Conservation (phyloP, 1,140 invertebrate genomes). For the Pseudomyrmex flavicornis region DNA sequence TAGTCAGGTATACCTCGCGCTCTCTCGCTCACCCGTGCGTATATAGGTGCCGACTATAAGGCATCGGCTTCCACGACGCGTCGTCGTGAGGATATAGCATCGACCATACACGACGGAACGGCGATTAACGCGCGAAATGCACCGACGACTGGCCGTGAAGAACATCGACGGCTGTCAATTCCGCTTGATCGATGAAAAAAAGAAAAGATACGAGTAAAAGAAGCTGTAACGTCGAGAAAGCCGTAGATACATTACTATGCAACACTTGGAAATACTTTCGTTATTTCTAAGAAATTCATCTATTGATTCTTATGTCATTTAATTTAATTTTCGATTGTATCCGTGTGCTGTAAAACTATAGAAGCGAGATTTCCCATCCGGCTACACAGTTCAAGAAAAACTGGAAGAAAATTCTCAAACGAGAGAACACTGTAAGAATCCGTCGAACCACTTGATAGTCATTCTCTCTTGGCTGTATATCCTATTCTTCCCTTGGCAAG, state of each 20-base stretch:
- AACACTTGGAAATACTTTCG: too few relatives aligned
- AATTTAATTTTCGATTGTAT: not conserved
- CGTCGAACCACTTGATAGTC: constrained; percentile 57
- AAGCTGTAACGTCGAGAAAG: not conserved
- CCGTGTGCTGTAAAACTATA: not conserved
- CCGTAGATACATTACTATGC: too few relatives aligned
- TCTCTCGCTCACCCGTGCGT: constrained; percentile 21
- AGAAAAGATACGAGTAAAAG: not conserved
- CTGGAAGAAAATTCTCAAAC: constrained; percentile 23
- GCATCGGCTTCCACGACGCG: constrained; percentile 37
- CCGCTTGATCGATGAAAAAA: constrained; percentile 7
- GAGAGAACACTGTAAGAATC: constrained; percentile 27
- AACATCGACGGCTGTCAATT: constrained; percentile 42
- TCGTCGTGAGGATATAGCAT: constrained; percentile 55
- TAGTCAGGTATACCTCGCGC: constrained; percentile 46
- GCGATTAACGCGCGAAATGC: constrained; percentile 48
- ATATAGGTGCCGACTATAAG: constrained; percentile 24
- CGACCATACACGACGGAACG: constrained; percentile 31
- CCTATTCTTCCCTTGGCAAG: constrained; percentile 50
- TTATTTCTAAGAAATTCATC: too few relatives aligned
- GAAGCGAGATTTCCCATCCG: constrained; percentile 12
- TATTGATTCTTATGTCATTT: not conserved
- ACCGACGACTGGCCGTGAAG: not conserved
- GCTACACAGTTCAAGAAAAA: not conserved
- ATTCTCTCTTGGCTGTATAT: constrained; percentile 53